These are phyloP conservation scores for Morphnarchus princeps DNA, from an alignment of 2,113 vertebrate genomes.

Conservation along the genomic window DNA sequence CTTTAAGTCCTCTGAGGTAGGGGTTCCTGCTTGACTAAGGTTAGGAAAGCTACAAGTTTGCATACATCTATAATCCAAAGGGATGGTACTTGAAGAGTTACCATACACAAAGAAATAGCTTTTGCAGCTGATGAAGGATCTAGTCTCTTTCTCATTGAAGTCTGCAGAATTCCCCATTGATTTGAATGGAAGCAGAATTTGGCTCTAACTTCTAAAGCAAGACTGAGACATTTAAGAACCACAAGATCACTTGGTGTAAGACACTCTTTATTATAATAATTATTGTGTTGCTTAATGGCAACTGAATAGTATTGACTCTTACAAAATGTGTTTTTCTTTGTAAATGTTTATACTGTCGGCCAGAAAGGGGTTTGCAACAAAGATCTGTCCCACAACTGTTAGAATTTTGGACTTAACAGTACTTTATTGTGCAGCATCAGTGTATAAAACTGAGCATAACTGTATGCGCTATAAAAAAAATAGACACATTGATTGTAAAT, in stretches of 20 bases:
- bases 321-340: slow-evolving; percentile 51
- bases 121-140: not conserved
- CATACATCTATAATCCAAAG: not conserved
- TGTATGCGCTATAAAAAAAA: not conserved
- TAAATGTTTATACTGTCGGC: not conserved
- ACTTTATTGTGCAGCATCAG: not conserved
- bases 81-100: not conserved
- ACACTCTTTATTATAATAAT: slow-evolving; percentile 36
- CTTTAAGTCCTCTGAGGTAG: not conserved
- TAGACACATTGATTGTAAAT: not conserved
- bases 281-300: slow-evolving; percentile 43
- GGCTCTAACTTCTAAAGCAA: slow-evolving; percentile 14
- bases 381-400: not conserved
- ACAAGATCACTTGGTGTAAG: slow-evolving; percentile 21
- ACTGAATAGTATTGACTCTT: slow-evolving; percentile 17
- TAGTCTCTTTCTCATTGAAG: not conserved
- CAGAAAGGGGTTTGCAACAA: not conserved
- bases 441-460: not conserved
- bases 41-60: not conserved
- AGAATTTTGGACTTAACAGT: not conserved
- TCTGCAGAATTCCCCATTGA: slow-evolving; percentile 10
- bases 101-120: not conserved
- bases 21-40: not conserved
- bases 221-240: slow-evolving; percentile 22
- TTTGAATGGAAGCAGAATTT: not conserved